Conservation (phyloP, 2,888 invertebrate species). For the Caradrina clavipalpis region DNA sequence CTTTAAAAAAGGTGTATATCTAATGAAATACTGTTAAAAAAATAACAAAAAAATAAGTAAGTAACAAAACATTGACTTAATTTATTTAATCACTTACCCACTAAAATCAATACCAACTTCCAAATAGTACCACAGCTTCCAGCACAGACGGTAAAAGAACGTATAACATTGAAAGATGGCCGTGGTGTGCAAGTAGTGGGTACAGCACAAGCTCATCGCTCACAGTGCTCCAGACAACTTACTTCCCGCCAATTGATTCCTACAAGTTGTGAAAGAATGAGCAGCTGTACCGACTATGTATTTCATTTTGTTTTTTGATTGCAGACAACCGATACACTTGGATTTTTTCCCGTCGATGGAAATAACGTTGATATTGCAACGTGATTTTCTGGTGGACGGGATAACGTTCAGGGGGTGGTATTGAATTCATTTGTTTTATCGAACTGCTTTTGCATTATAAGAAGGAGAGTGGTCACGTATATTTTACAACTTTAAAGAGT, state of each 20-base stretch:
- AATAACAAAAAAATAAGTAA: too few relatives aligned
- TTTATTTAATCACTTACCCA: too few relatives aligned
- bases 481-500: neutral
- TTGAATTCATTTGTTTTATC: slow-evolving; percentile 10
- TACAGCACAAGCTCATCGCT: slow-evolving; percentile 37
- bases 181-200: slow-evolving; percentile 21
- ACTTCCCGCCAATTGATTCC: slow-evolving; percentile 50
- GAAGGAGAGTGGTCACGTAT: neutral
- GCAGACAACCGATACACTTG: slow-evolving; percentile 5
- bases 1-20: too few relatives aligned
- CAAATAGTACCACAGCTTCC: neutral
- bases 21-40: too few relatives aligned
- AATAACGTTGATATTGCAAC: slow-evolving; percentile 22
- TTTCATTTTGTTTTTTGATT: slow-evolving; percentile 21
- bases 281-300: slow-evolving; percentile 28
- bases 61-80: too few relatives aligned
- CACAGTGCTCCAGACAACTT: slow-evolving; percentile 48
- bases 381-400: slow-evolving; percentile 29
- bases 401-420: slow-evolving; percentile 12
- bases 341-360: slow-evolving; percentile 18
- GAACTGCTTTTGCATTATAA: slow-evolving; percentile 1
- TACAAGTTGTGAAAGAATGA: slow-evolving; percentile 37
- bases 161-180: slow-evolving; percentile 31
- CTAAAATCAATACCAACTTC: neutral
- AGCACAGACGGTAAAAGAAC: slow-evolving; percentile 5